Conservation (phyloP, 2,888 invertebrate genomes). For the Agonum fuliginosum region DNA sequence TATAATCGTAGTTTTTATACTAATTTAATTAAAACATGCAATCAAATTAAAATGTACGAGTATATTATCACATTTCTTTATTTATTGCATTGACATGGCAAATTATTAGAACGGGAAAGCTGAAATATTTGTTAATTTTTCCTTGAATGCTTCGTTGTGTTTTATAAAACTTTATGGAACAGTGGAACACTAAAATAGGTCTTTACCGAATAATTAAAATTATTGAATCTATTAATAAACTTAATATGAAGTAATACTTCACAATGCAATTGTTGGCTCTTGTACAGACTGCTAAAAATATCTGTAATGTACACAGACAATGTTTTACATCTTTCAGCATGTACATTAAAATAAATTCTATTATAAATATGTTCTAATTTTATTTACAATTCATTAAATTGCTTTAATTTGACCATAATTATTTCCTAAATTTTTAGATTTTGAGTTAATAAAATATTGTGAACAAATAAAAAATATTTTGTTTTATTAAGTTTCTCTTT, state of each 20-base stretch:
- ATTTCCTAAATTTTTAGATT: no score
- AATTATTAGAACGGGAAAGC: constrained; percentile 32
- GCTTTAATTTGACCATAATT: no score
- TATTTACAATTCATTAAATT: no score
- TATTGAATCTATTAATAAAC: constrained; percentile 17
- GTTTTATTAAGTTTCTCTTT: no score
- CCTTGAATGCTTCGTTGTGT: constrained; percentile 18
- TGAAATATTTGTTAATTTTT: constrained; percentile 41
- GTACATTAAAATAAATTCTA: no score
- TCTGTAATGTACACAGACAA: not conserved
- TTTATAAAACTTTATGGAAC: not conserved
- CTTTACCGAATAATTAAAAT: constrained; percentile 31
- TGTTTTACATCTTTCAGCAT: not conserved
- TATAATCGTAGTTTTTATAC: constrained; percentile 6
- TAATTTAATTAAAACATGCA: constrained; percentile 5
- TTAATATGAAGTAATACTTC: not conserved
- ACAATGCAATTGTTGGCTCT: not conserved
- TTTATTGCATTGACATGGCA: not conserved
- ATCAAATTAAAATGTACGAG: constrained; percentile 13
- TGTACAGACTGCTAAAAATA: not conserved
- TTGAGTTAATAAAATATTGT: no score
- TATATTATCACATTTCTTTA: constrained; percentile 9
- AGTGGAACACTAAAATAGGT: constrained; percentile 17
- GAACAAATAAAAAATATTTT: no score
- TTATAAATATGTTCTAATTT: no score